These are phyloP conservation scores for Chloroceryle aenea DNA, from an alignment of 2,113 vertebrate species.

Conservation along the genomic window DNA sequence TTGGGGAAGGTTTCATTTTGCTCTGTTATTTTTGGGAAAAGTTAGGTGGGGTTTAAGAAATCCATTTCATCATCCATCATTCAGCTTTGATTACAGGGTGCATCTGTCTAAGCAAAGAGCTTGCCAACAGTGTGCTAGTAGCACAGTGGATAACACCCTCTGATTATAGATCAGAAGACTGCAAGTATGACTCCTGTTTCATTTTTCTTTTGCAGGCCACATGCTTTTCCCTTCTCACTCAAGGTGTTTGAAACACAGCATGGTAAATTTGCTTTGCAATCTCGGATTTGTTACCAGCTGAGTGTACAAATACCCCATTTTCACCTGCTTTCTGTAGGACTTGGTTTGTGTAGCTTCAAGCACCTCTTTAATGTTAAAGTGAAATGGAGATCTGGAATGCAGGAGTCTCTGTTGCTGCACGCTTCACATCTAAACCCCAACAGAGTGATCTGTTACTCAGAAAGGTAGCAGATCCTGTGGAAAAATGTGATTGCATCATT, in stretches of 20 bases:
- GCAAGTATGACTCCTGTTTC: background rate
- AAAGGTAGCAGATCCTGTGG: background rate
- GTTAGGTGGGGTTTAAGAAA: constrained; percentile 17
- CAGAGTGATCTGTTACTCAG: background rate
- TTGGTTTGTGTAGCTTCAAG: background rate
- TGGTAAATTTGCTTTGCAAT: background rate
- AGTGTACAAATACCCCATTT: background rate
- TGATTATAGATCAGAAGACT: background rate
- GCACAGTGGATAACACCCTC: background rate
- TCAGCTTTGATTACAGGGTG: background rate
- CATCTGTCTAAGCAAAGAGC: background rate
- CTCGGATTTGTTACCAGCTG: background rate
- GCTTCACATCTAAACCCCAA: background rate
- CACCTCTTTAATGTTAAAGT: background rate
- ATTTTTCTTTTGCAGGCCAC: background rate
- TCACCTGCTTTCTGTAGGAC: background rate
- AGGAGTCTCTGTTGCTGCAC: background rate
- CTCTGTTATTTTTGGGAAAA: background rate
- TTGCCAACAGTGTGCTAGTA: background rate
- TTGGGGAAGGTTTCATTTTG: background rate
- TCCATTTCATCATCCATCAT: background rate
- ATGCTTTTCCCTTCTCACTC: background rate
- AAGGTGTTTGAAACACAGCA: background rate
- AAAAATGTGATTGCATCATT: background rate
- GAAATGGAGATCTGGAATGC: background rate